These are phyloP conservation scores for Mustela nigripes DNA, from an alignment of 2,113 vertebrate species.

Conservation along the genomic window DNA sequence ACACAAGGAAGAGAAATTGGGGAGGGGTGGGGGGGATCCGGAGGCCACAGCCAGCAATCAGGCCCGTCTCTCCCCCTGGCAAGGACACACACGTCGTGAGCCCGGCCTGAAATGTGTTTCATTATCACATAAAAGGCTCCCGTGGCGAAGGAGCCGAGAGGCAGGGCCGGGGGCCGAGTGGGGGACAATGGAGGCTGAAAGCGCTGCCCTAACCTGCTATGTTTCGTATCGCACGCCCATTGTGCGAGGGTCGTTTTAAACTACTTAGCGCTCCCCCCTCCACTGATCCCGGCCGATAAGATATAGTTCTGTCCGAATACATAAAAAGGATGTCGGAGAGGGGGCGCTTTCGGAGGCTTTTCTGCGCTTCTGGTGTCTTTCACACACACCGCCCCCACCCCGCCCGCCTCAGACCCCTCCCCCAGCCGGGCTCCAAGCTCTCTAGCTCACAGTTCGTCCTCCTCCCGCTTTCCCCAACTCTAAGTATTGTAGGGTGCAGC, in stretches of 20 bases:
- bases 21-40: not conserved
- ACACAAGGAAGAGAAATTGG: conserved; percentile 79
- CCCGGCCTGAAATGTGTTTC: conserved; percentile 92
- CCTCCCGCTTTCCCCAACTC: not conserved
- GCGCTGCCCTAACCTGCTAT: conserved; percentile 93
- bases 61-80: conserved; percentile 79
- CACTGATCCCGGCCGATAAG: conserved; percentile 90
- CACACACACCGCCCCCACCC: not conserved
- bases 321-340: conserved; percentile 78
- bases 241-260: conserved; percentile 92
- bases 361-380: not conserved
- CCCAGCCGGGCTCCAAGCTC: not conserved
- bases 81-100: conserved; percentile 92
- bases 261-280: conserved; percentile 90
- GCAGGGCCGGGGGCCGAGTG: conserved; percentile 87
- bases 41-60: conserved; percentile 78
- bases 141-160: conserved; percentile 90
- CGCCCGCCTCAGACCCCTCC: not conserved
- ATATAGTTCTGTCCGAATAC: conserved; percentile 87
- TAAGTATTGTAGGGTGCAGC: not conserved
- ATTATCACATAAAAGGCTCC: conserved; percentile 96
- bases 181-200: conserved; percentile 89
- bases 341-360: conserved; percentile 28
- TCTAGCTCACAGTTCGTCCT: not conserved
- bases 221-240: conserved; percentile 89